Percentiles rank a stretch among this genome's conserved stretches.
These are phyloP conservation scores for Aphelenchoides bicaudatus DNA, from an alignment of 2,888 invertebrate species.

Conservation along the genomic window DNA sequence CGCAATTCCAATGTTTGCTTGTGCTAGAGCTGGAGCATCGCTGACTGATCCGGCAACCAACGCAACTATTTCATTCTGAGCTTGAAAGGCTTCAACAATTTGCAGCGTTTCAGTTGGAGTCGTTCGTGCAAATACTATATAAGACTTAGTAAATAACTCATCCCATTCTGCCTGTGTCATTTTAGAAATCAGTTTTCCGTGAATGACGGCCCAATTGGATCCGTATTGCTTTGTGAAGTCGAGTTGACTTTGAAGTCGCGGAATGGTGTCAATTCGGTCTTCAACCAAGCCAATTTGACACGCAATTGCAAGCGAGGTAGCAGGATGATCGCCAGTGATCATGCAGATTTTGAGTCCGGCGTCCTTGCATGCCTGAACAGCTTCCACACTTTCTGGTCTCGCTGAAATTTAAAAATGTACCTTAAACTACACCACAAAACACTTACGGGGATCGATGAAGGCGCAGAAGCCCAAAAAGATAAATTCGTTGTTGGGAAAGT, in stretches of 20 bases:
- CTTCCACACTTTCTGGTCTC: conserved; percentile 32
- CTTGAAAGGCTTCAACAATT: conserved; percentile 21
- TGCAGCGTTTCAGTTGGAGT: conserved; percentile 17
- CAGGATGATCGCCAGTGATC: conserved; percentile 43
- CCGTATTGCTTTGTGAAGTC: conserved; percentile 9
- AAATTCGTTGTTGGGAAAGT: conserved; percentile 32
- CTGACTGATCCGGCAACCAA: conserved; percentile 21
- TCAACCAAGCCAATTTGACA: conserved; percentile 41
- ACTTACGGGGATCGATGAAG: conserved; percentile 34
- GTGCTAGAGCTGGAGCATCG: conserved; percentile 22
- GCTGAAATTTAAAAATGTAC: too few species aligned
- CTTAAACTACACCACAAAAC: too few species aligned
- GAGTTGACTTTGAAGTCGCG: neutral
- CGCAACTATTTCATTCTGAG: conserved; percentile 19
- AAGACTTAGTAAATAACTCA: conserved; percentile 7
- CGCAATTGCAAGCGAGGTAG: conserved; percentile 39
- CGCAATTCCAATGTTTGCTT: conserved; percentile 24
- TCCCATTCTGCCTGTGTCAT: conserved; percentile 20
- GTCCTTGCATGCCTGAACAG: conserved; percentile 36
- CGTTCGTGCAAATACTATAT: conserved; percentile 21
- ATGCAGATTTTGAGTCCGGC: conserved; percentile 45
- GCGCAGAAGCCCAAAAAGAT: conserved; percentile 35
- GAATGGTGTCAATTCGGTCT: conserved; percentile 10
- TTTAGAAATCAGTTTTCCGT: conserved; percentile 11
- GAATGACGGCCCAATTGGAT: conserved; percentile 18